Evolutionary conservation across 1,140 invertebrate genomes (phyloP), one percentile per base, ranked within the genome.

Genomic region (Drosophila tristis): DNA sequence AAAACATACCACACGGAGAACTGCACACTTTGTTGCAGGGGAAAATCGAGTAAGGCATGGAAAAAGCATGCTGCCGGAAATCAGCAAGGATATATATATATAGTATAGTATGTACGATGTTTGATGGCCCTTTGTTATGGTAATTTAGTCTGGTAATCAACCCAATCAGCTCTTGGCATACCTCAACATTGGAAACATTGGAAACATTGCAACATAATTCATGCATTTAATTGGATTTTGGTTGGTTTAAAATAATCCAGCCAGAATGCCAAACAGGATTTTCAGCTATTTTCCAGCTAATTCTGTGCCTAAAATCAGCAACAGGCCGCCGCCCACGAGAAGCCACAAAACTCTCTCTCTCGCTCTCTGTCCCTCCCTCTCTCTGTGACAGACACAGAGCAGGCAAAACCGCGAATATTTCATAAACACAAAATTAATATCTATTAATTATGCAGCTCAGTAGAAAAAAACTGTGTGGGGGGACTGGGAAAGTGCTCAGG

Each of bases 351-450:
- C 66, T 13, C 73, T 44, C 61, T 23, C 23, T 20, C 20, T 2
- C 20, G 16, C 16, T 16, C 16, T 16, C 16, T 16, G 16, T 20
- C 20, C 2, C 20, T 20, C 20, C 20, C 20, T 16, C 20, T 16
- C 20, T 20, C 20, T 20, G 20, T 56, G 70, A 49, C 59, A 64
- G 62, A 48, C 49, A 15, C 39, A 49, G 47, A 53, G 6, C 48
- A 35, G 31, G 35, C 53, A 68, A 77, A 70, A 58, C 74, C 74
- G 58, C 68, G 76, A 60, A 67, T 67, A 66, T 78, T 71, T 73
- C 53, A 58, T 70, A 31, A 25, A 23, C 65, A 39, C 11, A 39
- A 50, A 71, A 70, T 71, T 71, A 71, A 71, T 70, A 58, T 71
- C 54, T 70, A 71, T 71, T 71, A 71, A 71, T 70, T 70, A 70